phyloP scores from a whole-genome alignment of 23 tunicate genomes.

The Halocynthia roretzi region DNA sequence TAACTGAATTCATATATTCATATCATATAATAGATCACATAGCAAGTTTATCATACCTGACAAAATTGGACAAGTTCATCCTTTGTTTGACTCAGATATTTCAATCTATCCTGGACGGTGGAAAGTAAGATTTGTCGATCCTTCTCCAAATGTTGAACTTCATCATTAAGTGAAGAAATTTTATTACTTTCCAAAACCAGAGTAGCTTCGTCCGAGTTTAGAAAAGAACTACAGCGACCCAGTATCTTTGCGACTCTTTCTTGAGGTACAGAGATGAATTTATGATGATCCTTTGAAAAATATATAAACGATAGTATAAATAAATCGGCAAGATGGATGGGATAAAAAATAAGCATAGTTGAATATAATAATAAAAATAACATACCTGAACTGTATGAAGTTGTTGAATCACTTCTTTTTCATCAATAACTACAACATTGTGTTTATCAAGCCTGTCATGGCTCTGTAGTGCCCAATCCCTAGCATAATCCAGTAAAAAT shows the following conservation, averaged over 20 bases:
- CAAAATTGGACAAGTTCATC: constrained; percentile 15
- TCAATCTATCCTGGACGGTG: constrained; percentile 3
- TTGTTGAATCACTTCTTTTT: constrained; percentile 1
- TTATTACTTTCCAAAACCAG: constrained; percentile 3
- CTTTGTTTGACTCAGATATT: not conserved
- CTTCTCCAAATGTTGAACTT: constrained; percentile 7
- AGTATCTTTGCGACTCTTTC: constrained; percentile 4
- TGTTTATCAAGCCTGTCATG: not conserved
- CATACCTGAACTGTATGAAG: constrained; percentile 9
- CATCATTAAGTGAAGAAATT: not conserved
- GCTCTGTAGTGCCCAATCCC: constrained; percentile 15
- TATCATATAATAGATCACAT: no score
- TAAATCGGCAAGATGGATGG: not conserved
- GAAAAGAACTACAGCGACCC: not conserved
- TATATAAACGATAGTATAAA: not conserved
- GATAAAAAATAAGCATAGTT: no score
- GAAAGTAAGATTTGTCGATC: not conserved
- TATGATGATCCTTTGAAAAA: constrained; percentile 14
- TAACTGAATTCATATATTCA: no score
- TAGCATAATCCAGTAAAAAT: constrained; percentile 8
- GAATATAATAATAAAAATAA: not conserved
- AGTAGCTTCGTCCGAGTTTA: constrained; percentile 8
- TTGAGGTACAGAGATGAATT: constrained; percentile 15
- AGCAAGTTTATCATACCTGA: not conserved
- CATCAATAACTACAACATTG: constrained; percentile 13